phyloP scores from a whole-genome alignment of 2,888 invertebrate genomes.

The Cephus pulcher region DNA sequence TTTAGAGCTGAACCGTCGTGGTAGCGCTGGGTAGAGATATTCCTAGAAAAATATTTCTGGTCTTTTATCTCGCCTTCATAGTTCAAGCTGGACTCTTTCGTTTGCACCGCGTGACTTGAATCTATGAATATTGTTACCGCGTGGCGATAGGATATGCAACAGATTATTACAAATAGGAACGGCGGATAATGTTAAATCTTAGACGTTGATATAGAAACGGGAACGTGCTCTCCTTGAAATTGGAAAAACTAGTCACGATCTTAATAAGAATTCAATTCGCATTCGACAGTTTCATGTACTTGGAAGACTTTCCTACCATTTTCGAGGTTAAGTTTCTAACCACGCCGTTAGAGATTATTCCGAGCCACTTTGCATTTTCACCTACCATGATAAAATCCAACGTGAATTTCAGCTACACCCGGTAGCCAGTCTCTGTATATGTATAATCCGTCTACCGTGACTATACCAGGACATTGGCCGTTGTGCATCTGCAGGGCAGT shows the following conservation, averaged over 20 bases:
- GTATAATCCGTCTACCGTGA: not conserved
- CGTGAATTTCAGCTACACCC: not conserved
- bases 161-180: not conserved
- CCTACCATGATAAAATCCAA: not conserved
- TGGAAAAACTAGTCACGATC: not conserved
- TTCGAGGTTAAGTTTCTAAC: not conserved
- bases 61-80: slow-evolving; percentile 14
- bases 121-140: slow-evolving; percentile 7
- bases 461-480: not conserved
- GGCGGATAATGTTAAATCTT: not conserved
- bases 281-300: not conserved
- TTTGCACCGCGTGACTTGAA: slow-evolving; percentile 16
- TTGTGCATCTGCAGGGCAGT: slow-evolving; percentile 6
- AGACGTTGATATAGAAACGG: not conserved
- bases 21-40: slow-evolving; percentile 18
- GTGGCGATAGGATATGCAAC: not conserved
- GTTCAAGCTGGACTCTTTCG: slow-evolving; percentile 17
- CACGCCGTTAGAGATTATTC: not conserved
- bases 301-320: not conserved
- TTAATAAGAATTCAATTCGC: not conserved
- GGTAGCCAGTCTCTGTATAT: not conserved
- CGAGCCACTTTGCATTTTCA: slow-evolving; percentile 1
- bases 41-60: slow-evolving; percentile 12
- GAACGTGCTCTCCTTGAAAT: not conserved
- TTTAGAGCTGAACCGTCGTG: not conserved